phyloP scores from a whole-genome alignment of 2,888 invertebrate species.

The Drosophila algonquin region DNA sequence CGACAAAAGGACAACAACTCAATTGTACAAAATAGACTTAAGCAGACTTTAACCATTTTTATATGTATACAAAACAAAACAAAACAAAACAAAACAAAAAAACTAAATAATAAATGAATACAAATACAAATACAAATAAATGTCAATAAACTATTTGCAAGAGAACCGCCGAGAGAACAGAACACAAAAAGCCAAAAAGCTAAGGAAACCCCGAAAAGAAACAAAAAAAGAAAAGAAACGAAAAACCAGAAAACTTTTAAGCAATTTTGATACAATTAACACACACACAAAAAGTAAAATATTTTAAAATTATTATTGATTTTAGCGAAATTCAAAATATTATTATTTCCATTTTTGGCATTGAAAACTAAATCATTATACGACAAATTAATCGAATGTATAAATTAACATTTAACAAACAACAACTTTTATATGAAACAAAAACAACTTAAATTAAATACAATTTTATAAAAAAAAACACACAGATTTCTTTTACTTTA shows the following conservation, averaged over 20 bases:
- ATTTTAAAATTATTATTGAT: conserved; percentile 69
- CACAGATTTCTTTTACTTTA: neutral
- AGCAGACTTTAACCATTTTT: conserved; percentile 63
- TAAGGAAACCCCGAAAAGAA: conserved; percentile 35
- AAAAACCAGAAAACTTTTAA: conserved; percentile 38
- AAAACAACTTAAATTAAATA: conserved; percentile 64
- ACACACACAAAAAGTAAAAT: conserved; percentile 21
- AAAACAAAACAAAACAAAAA: conserved; percentile 33
- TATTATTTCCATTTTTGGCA: conserved; percentile 45
- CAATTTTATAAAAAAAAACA: conserved; percentile 64
- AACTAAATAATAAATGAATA: neutral
- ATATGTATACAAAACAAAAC: conserved; percentile 50
- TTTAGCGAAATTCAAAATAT: conserved; percentile 69
- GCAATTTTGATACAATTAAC: conserved; percentile 67
- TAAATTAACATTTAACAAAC: conserved; percentile 58
- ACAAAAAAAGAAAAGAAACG: conserved; percentile 20
- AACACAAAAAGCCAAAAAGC: neutral
- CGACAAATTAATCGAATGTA: conserved; percentile 56
- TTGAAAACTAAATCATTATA: conserved; percentile 42
- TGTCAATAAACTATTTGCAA: conserved; percentile 52
- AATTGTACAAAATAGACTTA: conserved; percentile 79
- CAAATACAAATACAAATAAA: conserved; percentile 17
- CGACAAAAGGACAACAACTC: conserved; percentile 75
- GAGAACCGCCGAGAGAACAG: conserved; percentile 52
- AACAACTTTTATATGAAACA: conserved; percentile 64